Evolutionary conservation across 2,113 vertebrate species (phyloP).

Genomic region (Phoenicopterus ruber): DNA sequence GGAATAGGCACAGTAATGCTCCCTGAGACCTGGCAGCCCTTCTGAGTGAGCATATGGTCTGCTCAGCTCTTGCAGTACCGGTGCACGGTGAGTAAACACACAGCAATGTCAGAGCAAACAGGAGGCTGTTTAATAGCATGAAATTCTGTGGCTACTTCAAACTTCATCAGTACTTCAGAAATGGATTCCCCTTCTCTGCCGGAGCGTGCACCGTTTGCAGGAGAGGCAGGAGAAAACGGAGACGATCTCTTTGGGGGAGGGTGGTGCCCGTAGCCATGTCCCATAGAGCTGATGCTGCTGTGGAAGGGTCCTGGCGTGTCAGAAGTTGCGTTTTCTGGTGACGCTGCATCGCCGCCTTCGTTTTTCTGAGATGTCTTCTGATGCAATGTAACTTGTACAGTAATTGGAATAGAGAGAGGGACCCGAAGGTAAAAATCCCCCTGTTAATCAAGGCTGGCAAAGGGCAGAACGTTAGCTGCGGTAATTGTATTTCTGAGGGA

Average conservation of each 20-base stretch:
- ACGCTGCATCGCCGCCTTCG: rapidly evolving
- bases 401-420: background rate
- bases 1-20: background rate
- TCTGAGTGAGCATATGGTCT: background rate
- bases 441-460: background rate
- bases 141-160: background rate
- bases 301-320: background rate
- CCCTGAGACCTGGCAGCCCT: conserved; percentile 9
- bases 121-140: background rate
- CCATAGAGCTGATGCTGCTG: background rate
- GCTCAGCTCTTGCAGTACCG: background rate
- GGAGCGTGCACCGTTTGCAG: background rate
- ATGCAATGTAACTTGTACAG: background rate
- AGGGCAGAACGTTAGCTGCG: background rate
- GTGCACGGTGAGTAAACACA: background rate
- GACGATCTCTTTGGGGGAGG: rapidly evolving
- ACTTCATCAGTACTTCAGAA: background rate
- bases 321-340: background rate
- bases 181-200: background rate
- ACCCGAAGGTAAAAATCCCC: background rate
- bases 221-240: background rate
- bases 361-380: background rate
- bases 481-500: background rate
- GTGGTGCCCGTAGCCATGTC: background rate
- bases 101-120: background rate